These are phyloP conservation scores for Henricia sp. DNA, from an alignment of 53 echinoderm and acorn worm genomes.

Conservation along the genomic window DNA sequence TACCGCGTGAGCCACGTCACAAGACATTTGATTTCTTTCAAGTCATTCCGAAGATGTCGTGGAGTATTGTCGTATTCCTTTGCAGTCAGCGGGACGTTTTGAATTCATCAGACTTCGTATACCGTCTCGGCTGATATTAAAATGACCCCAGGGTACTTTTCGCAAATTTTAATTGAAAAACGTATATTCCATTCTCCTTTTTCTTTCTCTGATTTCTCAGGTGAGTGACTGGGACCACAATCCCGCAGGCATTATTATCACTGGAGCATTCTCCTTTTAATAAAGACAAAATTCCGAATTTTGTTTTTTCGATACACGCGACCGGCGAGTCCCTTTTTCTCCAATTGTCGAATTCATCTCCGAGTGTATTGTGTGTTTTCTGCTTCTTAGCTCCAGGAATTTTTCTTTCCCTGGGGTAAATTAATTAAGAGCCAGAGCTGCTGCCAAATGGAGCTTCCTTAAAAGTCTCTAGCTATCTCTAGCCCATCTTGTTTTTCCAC, in stretches of 20 bases:
- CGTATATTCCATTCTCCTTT: conserved; percentile 27
- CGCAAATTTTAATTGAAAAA: conserved; percentile 49
- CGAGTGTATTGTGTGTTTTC: conserved; percentile 32
- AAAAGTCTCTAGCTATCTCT: conserved; percentile 14
- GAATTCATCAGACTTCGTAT: background rate
- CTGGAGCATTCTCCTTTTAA: conserved; percentile 34
- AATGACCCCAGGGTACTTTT: conserved; percentile 10
- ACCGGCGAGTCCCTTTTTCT: conserved; percentile 19
- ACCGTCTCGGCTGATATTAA: conserved; percentile 34
- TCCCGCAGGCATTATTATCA: conserved; percentile 50
- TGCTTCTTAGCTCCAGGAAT: conserved; percentile 40
- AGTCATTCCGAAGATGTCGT: too few species aligned
- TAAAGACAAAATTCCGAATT: conserved; percentile 26
- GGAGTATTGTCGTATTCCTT: too few species aligned
- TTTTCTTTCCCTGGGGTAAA: conserved; percentile 39
- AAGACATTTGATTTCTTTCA: background rate
- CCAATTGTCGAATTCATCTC: conserved; percentile 44
- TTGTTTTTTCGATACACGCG: conserved; percentile 31
- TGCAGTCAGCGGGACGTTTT: conserved; percentile 30
- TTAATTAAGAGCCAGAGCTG: conserved; percentile 40
- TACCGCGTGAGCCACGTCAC: too few species aligned
- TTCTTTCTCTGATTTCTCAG: background rate
- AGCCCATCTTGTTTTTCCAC: conserved; percentile 34
- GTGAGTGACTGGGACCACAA: conserved; percentile 5
- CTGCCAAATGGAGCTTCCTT: conserved; percentile 37